Evolutionary conservation across 2,888 invertebrate species (phyloP).

Genomic region (Ectobius pallidus): DNA sequence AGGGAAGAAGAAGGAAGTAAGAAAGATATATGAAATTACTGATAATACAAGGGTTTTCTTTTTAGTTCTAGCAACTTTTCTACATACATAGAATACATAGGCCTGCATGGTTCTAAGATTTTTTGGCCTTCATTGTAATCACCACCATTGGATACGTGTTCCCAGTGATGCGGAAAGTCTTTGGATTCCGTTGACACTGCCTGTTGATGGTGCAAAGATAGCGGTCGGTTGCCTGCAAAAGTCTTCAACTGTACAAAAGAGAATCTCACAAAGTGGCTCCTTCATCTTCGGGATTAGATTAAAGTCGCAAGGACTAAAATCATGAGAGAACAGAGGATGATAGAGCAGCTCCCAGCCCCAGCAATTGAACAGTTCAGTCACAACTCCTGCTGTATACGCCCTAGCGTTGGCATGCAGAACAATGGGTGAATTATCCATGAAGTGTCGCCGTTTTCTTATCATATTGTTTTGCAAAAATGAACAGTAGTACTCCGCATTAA

Average conservation of each 20-base stretch:
- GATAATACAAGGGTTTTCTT: not conserved
- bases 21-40: not conserved
- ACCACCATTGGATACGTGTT: not conserved
- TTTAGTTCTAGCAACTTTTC: constrained; percentile 3
- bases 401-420: too few species aligned
- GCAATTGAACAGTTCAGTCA: too few species aligned
- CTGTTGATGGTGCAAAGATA: not conserved
- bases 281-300: constrained; percentile 7
- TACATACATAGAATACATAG: not conserved
- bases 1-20: too few species aligned
- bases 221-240: not conserved
- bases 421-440: too few species aligned
- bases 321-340: not conserved
- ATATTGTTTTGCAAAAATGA: too few species aligned
- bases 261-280: constrained; percentile 3
- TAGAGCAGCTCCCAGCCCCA: not conserved
- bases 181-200: not conserved
- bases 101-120: not conserved
- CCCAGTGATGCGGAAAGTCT: not conserved
- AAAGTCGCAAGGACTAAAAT: constrained; percentile 5
- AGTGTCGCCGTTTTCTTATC: too few species aligned
- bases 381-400: too few species aligned
- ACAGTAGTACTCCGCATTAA: too few species aligned
- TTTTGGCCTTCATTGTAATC: not conserved
- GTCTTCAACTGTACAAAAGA: not conserved